phyloP scores from a whole-genome alignment of 1,140 invertebrate species.

The Psix sp. region DNA sequence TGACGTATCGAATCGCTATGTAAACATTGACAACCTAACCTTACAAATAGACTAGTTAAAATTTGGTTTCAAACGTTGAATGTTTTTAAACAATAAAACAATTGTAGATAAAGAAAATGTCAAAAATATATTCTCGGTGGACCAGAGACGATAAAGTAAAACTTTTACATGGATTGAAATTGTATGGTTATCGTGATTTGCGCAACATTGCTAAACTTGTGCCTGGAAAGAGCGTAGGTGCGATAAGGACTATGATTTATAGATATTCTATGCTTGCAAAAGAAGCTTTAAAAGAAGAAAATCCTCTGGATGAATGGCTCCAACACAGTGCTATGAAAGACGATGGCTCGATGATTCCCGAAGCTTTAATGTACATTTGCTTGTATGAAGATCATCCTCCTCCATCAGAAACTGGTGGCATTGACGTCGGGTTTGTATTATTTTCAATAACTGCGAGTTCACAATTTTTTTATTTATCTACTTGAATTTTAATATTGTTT shows the following conservation, averaged over 20 bases:
- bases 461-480: too few relatives aligned
- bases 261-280: slow-evolving; percentile 42
- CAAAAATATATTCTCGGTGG: slow-evolving; percentile 36
- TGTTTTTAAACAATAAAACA: too few relatives aligned
- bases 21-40: too few relatives aligned
- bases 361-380: slow-evolving; percentile 49
- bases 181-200: slow-evolving; percentile 36
- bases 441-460: too few relatives aligned
- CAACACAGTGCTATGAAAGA: slow-evolving; percentile 19
- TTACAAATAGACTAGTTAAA: too few relatives aligned
- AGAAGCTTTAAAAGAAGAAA: slow-evolving; percentile 1
- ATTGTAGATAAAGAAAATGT: slow-evolving; percentile 1
- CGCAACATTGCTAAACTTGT: slow-evolving; percentile 38
- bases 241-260: slow-evolving; percentile 56
- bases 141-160: slow-evolving; percentile 43
- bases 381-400: slow-evolving; percentile 45
- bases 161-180: slow-evolving; percentile 40
- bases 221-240: slow-evolving; percentile 38
- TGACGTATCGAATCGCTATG: too few relatives aligned
- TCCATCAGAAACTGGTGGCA: slow-evolving; percentile 36
- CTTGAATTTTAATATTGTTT: slow-evolving; percentile 6
- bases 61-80: too few relatives aligned
- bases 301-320: slow-evolving; percentile 50
- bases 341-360: slow-evolving; percentile 28
- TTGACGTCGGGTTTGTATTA: slow-evolving; percentile 31